Percentiles rank a stretch among this genome's conserved stretches.
phyloP scores from a whole-genome alignment of 2,113 vertebrate species.

The Columba janthina region DNA sequence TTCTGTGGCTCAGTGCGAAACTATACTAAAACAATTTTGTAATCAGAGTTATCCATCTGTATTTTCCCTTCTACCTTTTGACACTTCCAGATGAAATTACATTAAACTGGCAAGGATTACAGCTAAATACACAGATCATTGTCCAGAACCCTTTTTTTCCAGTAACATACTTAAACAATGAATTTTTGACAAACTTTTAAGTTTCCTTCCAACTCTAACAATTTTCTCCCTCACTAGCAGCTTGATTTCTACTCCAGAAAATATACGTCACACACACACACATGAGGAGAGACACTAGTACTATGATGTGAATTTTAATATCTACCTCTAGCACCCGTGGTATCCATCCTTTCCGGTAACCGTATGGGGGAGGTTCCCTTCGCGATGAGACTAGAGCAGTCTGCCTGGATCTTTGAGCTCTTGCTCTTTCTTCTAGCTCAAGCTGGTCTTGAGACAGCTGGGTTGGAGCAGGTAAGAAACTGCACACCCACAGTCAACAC shows the following conservation, averaged over 20 bases:
- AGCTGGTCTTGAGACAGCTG: constrained; percentile 98
- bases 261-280: fast-evolving
- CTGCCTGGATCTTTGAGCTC: constrained; percentile 88
- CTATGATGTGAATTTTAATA: not conserved
- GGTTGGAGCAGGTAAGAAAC: constrained; percentile 94
- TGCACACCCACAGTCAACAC: not conserved
- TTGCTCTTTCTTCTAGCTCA: constrained; percentile 89
- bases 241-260: not conserved
- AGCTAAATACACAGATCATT: not conserved
- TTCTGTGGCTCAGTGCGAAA: not conserved
- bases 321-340: constrained; percentile 87
- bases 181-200: not conserved
- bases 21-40: not conserved
- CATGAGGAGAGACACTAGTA: not conserved
- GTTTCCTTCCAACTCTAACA: not conserved
- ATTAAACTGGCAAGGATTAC: not conserved
- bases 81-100: not conserved
- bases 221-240: not conserved
- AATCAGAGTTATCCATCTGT: not conserved
- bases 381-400: constrained; percentile 89
- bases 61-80: not conserved
- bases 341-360: constrained; percentile 91
- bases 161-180: not conserved
- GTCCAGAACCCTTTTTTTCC: not conserved
- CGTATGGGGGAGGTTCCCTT: constrained; percentile 90